Conservation (phyloP, 2,797 vertebrate genomes). For the Sarcoramphus papa region DNA sequence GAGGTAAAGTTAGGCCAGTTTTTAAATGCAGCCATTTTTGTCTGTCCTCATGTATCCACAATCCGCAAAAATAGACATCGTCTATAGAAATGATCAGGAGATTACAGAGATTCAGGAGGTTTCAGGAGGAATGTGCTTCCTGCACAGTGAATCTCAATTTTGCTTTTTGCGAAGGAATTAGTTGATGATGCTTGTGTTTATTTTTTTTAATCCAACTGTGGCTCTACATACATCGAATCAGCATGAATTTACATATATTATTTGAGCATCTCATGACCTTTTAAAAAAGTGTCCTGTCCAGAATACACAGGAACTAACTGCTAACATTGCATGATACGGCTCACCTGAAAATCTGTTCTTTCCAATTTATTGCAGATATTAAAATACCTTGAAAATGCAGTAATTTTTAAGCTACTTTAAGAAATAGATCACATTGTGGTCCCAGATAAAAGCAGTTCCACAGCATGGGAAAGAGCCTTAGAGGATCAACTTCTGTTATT, state of each 20-base stretch:
- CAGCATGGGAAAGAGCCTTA: not conserved
- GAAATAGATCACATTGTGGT: not conserved
- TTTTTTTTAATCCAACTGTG: not conserved
- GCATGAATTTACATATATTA: not conserved
- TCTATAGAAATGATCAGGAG: not conserved
- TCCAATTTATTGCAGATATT: not conserved
- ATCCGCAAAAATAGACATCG: not conserved
- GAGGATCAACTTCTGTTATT: not conserved
- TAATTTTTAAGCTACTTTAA: not conserved
- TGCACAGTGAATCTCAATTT: not conserved
- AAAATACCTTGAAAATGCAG: not conserved
- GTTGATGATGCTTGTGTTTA: not conserved
- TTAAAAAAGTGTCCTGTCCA: not conserved
- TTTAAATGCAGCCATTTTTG: not conserved
- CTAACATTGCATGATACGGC: rapidly evolving
- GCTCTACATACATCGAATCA: not conserved
- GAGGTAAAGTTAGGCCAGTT: not conserved
- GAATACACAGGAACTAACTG: not conserved
- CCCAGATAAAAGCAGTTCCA: not conserved
- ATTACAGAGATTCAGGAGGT: not conserved
- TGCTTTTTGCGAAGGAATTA: not conserved
- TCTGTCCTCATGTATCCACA: not conserved
- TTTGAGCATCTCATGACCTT: not conserved
- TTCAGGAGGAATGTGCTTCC: not conserved
- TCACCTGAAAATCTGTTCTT: rapidly evolving